Base-by-base conservation (phyloP, 2,113 vertebrate genomes). In the Kryptolebias marmoratus region DNA sequence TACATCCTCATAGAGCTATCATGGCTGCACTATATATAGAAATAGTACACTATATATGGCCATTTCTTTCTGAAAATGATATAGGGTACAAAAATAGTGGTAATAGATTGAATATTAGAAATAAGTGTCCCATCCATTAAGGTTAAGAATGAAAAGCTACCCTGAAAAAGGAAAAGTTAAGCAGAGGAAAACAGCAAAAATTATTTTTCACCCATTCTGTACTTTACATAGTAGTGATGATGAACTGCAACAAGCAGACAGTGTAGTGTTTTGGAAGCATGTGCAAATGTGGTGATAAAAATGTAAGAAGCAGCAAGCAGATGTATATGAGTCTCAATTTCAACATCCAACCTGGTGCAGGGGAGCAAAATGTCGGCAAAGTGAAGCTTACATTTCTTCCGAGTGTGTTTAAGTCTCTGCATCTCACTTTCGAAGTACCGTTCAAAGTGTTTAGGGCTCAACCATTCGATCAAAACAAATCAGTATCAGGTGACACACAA, bases 121-220 rank as follows among this genome's bases (percentile, higher is more conserved):
- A 11, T 6, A 75, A 61, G 60, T 42, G 28, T 67, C 49, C 53
- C 14, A 67, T 74, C 11, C 60, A 57, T 64, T 60, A 56, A 73
- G 71, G 42, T 62, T 47, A 60, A 82, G 68, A 62, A 68, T 64
- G 80, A 58, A 81, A 81, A 75, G 64, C 69, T 83, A 62, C 44
- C 87, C 86, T 90, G 88, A 88, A 90, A 92, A 87, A 81, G 80
- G 77, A 92, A 90, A 81, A 39, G 88, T 89, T 87, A 87, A 75
- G 82, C 89, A 91, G 82, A 87, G 85, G 84, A 86, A 88, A 86
- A 89, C 90, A 88, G 71, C 64, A 66, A 81, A 56, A 73, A 70
- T 50, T 64, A 85, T 81, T 81, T 82, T 89, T 79, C 79, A 80
- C 72, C 85, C 73, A 73, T 81, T 68, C 74, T 50, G 80, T 67